Conservation (phyloP, 2,888 invertebrate species). For the Mesoligia furuncula region DNA sequence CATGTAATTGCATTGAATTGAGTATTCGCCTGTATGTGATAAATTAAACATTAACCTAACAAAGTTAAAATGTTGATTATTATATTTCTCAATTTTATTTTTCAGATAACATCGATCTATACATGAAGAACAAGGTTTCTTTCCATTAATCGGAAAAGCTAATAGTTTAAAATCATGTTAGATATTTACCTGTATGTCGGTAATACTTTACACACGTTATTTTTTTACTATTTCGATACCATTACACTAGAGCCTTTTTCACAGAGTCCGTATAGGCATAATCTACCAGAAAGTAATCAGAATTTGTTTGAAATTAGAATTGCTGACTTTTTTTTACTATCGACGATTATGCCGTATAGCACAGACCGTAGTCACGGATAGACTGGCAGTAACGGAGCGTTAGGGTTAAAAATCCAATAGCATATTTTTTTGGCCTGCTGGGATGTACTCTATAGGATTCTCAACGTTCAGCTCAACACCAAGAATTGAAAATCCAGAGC, state of each 20-base stretch:
- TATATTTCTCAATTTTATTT: conserved; percentile 12
- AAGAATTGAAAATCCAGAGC: background rate
- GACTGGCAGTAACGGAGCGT: background rate
- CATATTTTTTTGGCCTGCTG: background rate
- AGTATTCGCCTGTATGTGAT: background rate
- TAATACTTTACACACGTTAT: background rate
- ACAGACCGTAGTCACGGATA: background rate
- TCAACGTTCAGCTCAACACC: background rate
- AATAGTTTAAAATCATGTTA: background rate
- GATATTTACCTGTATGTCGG: background rate
- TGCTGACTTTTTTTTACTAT: background rate
- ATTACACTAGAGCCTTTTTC: background rate
- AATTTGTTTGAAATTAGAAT: background rate
- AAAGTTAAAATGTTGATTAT: background rate
- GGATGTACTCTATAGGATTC: background rate
- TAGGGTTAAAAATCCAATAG: background rate
- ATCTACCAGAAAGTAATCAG: no score
- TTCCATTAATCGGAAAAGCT: conserved; percentile 28
- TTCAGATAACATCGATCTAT: conserved; percentile 55
- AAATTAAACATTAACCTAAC: background rate
- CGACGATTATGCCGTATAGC: background rate
- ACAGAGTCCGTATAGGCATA: no score
- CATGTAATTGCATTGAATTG: background rate
- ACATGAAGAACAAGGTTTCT: conserved; percentile 52
- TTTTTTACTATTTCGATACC: background rate